A percentile compares a stretch with the other conserved stretches of the same genome.
phyloP scores from a whole-genome alignment of 2,888 invertebrate species.

The Crossocerus cetratus region DNA sequence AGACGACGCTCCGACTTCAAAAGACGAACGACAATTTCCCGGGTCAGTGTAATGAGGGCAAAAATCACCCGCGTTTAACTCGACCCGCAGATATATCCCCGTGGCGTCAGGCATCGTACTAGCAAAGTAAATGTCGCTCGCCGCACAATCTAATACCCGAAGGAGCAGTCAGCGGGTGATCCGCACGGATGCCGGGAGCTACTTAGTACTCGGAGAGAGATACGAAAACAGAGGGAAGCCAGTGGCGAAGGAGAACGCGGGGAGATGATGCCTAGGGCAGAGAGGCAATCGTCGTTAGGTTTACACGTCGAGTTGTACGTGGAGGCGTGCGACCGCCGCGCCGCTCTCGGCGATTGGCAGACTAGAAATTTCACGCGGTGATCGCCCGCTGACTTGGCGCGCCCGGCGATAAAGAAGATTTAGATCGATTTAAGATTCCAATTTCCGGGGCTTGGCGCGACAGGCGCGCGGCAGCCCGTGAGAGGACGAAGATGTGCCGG shows the following conservation, averaged over 20 bases:
- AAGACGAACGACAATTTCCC: too few relatives aligned
- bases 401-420: slow-evolving; percentile 66
- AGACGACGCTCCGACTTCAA: too few relatives aligned
- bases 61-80: too few relatives aligned
- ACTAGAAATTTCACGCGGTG: slow-evolving; percentile 43
- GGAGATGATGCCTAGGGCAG: not conserved
- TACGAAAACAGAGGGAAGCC: too few relatives aligned
- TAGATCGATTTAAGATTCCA: slow-evolving; percentile 74
- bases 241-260: too few relatives aligned
- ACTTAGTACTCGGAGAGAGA: too few relatives aligned
- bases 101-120: too few relatives aligned
- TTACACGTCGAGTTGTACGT: slow-evolving; percentile 47
- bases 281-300: slow-evolving; percentile 45
- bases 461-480: slow-evolving; percentile 31
- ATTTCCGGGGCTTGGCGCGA: slow-evolving; percentile 65
- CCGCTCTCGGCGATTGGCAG: not conserved
- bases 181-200: slow-evolving; percentile 6
- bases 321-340: slow-evolving; percentile 29
- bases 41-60: too few relatives aligned
- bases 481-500: slow-evolving; percentile 21
- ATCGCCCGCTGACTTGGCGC: slow-evolving; percentile 37
- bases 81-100: too few relatives aligned
- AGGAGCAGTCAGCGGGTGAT: too few relatives aligned
- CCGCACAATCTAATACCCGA: too few relatives aligned
- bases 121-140: too few relatives aligned